phyloP scores from a whole-genome alignment of 2,113 vertebrate genomes.

The Marmota monax region DNA sequence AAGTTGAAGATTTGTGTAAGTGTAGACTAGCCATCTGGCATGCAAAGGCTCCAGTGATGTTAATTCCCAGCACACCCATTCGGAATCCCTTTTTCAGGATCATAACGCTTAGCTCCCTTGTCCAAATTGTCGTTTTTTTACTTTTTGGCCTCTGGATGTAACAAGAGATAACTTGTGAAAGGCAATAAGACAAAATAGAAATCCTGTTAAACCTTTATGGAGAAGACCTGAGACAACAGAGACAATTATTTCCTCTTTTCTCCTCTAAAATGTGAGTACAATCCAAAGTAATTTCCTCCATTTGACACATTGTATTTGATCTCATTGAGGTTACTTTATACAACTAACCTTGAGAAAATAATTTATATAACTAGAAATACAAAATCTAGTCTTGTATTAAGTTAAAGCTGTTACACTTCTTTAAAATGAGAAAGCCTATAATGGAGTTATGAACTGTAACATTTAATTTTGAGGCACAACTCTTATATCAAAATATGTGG shows the following conservation, averaged over 20 bases:
- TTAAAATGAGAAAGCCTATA: not conserved
- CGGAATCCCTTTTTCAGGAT: not conserved
- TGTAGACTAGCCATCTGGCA: not conserved
- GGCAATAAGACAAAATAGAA: not conserved
- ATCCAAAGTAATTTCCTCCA: not conserved
- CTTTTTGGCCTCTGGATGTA: conserved; percentile 5
- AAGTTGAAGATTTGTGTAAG: conserved; percentile 21
- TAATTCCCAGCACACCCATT: not conserved
- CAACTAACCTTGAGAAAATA: not conserved
- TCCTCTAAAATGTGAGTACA: conserved; percentile 1
- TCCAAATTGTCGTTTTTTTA: not conserved
- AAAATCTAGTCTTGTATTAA: conserved; percentile 48
- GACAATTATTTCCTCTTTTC: not conserved
- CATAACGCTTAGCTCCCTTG: not conserved
- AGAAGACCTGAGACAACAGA: not conserved
- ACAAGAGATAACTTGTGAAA: conserved; percentile 35
- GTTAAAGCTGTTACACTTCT: conserved; percentile 6
- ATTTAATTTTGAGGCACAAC: conserved; percentile 19
- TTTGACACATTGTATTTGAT: not conserved
- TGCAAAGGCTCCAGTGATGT: not conserved
- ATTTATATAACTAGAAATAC: conserved; percentile 27
- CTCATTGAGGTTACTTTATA: conserved; percentile 16
- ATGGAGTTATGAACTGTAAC: conserved; percentile 22
- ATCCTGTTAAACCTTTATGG: conserved; percentile 6
- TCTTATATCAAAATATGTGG: not conserved